Evolutionary conservation across 2,888 invertebrate genomes (phyloP).

Genomic region (Ormyrus labotus): DNA sequence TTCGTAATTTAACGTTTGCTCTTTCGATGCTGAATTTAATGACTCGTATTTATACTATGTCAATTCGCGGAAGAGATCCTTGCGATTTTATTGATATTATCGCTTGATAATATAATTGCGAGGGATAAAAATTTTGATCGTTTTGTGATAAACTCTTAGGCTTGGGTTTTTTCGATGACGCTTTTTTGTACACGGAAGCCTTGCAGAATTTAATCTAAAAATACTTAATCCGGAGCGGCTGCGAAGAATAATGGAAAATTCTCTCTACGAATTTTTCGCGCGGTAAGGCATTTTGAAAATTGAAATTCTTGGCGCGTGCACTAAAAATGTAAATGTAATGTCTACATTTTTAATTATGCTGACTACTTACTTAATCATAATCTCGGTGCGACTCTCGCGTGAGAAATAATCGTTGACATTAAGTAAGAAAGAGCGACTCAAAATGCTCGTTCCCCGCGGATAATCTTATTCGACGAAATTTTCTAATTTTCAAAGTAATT

Average conservation of each 20-base stretch:
- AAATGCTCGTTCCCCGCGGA: too few relatives aligned
- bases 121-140: too few relatives aligned
- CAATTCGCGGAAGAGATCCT: too few relatives aligned
- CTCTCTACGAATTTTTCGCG: neutral
- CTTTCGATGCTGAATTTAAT: neutral
- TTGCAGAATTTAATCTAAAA: slow-evolving; percentile 17
- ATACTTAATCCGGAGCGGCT: neutral
- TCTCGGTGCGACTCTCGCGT: neutral
- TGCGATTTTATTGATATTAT: too few relatives aligned
- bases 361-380: slow-evolving; percentile 34
- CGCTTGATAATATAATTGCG: too few relatives aligned
- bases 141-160: too few relatives aligned
- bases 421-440: neutral
- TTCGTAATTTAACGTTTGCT: neutral
- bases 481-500: too few relatives aligned
- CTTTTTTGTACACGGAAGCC: too few relatives aligned
- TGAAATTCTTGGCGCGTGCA: slow-evolving; percentile 20
- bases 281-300: slow-evolving; percentile 19
- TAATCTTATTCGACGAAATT: too few relatives aligned
- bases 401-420: slow-evolving; percentile 1
- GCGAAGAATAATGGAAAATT: slow-evolving; percentile 7
- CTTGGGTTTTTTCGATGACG: too few relatives aligned
- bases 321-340: slow-evolving; percentile 15
- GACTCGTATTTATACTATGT: neutral
- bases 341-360: slow-evolving; percentile 35